Evolutionary conservation across 1,140 invertebrate species (phyloP).

Genomic region (Drosophila rhopaloa): DNA sequence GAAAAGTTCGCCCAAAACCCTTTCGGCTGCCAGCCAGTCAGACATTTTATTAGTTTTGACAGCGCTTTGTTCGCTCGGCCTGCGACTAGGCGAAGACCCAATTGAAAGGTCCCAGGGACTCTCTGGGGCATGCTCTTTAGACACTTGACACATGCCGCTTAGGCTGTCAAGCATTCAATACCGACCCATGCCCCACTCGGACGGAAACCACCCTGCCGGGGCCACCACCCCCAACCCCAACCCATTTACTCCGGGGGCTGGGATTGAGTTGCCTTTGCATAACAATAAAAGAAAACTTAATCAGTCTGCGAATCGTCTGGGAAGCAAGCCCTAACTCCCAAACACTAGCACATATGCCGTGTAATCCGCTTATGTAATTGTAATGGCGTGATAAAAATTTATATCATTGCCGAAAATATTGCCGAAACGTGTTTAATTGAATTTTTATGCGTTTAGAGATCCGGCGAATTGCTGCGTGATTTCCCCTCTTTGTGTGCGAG

Average conservation of each 20-base stretch:
- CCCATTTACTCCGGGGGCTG: constrained; percentile 20
- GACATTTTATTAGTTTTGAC: constrained; percentile 84
- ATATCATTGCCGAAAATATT: constrained; percentile 78
- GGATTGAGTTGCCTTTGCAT: constrained; percentile 54
- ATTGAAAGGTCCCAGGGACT: constrained; percentile 50
- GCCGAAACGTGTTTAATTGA: constrained; percentile 80
- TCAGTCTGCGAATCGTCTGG: constrained; percentile 75
- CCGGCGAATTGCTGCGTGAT: constrained; percentile 9
- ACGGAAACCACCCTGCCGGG: neutral
- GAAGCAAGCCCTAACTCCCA: constrained; percentile 14
- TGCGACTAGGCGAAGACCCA: constrained; percentile 45
- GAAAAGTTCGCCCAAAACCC: constrained; percentile 53
- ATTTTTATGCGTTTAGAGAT: constrained; percentile 73
- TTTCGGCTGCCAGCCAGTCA: constrained; percentile 48
- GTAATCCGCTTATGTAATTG: constrained; percentile 80
- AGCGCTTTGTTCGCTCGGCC: constrained; percentile 68
- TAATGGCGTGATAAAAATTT: constrained; percentile 80
- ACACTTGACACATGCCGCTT: constrained; percentile 76
- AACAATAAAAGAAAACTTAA: constrained; percentile 76
- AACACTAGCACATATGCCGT: constrained; percentile 30
- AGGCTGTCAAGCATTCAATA: constrained; percentile 66
- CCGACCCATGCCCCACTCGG: constrained; percentile 10
- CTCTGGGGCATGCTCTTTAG: constrained; percentile 69
- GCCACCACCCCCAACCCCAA: neutral
- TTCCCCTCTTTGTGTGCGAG: constrained; percentile 4